Conservation (phyloP, 2,113 vertebrate species). For the Rutilus rutilus region DNA sequence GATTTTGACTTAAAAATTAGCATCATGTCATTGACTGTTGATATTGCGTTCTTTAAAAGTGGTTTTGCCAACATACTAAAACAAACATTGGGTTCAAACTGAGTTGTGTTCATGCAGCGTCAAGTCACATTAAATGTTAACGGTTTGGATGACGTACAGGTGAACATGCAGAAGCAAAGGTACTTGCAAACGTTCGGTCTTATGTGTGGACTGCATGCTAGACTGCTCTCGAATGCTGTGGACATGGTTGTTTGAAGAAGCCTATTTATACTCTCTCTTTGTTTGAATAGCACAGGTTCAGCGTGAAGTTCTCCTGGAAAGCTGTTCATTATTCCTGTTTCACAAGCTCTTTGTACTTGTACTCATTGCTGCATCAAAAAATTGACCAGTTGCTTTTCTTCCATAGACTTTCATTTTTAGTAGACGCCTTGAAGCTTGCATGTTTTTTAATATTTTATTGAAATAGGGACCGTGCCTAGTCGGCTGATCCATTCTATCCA, state of each 20-base stretch:
- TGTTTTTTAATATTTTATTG: background rate
- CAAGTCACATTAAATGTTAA: conserved; percentile 24
- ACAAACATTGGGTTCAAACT: background rate
- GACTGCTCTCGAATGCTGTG: conserved; percentile 37
- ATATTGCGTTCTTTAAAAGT: background rate
- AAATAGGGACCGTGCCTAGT: background rate
- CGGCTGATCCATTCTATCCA: background rate
- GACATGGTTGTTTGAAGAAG: conserved; percentile 34
- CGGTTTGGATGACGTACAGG: background rate
- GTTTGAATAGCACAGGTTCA: conserved; percentile 21
- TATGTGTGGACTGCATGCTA: conserved; percentile 33
- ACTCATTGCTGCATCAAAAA: background rate
- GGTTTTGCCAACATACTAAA: background rate
- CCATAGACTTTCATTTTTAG: background rate
- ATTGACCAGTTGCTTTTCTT: background rate
- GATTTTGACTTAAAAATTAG: background rate
- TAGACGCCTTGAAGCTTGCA: background rate
- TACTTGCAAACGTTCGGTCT: background rate
- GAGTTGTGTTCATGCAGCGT: conserved; percentile 13
- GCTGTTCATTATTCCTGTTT: background rate
- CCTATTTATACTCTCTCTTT: conserved; percentile 10
- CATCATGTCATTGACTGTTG: background rate
- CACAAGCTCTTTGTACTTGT: background rate
- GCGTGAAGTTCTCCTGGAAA: background rate
- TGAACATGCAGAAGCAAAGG: conserved; percentile 27